Conservation (phyloP, 2,113 vertebrate species). For the Platysteira castanea region DNA sequence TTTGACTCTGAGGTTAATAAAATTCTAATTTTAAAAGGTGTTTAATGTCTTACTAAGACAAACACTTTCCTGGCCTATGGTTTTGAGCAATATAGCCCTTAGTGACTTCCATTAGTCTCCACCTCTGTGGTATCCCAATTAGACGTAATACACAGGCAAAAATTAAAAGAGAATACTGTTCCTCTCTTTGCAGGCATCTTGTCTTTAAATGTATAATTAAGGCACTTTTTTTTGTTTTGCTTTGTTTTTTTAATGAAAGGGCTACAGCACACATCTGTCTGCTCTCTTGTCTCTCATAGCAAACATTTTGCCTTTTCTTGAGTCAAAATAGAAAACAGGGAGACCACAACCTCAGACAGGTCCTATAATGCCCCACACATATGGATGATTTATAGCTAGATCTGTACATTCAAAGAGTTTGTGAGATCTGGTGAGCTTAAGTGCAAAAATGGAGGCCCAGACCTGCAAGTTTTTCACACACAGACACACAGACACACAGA, state of each 20-base stretch:
- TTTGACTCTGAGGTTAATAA: background rate
- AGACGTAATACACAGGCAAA: background rate
- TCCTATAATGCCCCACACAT: background rate
- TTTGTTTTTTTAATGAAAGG: background rate
- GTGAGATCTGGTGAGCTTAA: background rate
- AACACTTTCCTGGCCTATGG: background rate
- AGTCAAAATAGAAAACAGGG: background rate
- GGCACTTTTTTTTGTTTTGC: fast-evolving
- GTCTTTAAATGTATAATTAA: background rate
- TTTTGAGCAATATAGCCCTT: background rate
- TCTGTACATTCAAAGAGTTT: background rate
- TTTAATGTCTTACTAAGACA: background rate
- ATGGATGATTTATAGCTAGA: background rate
- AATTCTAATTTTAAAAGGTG: background rate
- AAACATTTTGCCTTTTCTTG: background rate
- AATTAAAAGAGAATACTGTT: background rate
- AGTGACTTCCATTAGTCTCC: background rate
- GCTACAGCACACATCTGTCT: background rate
- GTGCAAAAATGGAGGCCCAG: background rate
- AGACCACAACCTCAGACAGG: background rate
- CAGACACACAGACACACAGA: background rate
- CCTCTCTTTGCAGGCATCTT: background rate
- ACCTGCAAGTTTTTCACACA: background rate
- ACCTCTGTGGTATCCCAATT: background rate
- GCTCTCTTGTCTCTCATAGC: background rate